Evolutionary conservation across 2,797 vertebrate species (phyloP), one percentile per base, ranked within the genome.

Genomic region (Neosilurus hyrtlii): DNA sequence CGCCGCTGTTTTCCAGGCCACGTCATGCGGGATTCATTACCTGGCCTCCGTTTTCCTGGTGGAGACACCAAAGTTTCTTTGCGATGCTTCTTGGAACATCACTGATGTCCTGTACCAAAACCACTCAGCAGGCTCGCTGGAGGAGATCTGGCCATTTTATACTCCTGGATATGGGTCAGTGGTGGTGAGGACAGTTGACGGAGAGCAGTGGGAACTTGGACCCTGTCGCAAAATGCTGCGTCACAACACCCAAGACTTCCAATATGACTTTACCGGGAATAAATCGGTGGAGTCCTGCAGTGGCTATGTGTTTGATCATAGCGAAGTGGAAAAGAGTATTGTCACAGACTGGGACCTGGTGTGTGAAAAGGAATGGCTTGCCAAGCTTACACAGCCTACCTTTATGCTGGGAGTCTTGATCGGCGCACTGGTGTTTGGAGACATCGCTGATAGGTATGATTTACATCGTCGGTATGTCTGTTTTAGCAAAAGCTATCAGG

Each of bases 381-480:
- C 95, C 85, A 96, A 95, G 90, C 87, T 97, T 86, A 93, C 95
- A 83, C 97, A 99, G 89, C 96, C 97, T 66, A 94, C 91, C 0
- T 99, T 98, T 92, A 98, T 99, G 97, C 54, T 97, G 80, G 97
- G 97, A 86, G 96, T 98, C 79, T 91, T 99, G 86, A 86, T 97
- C 3, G 98, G 98, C 82, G 96, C 97, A 0, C 88, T 98, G 83
- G 80, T 96, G 90, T 99, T 98, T 85, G 97, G 97, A 81, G 96
- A 96, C 87, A 73, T 97, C 15, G 97, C 97, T 82, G 97, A 99
- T 92, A 97, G 97, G 98, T 98, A 93, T 91, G 80, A 4, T 5
- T 12, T 12, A 24, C 9, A 9, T 37, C 4, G 24, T 3, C 9
- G 9, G 16, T n/a, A 30, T 78, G 62, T 77, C 9, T 54, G 14